Base-by-base conservation (phyloP, 2,113 vertebrate species). In the Castor canadensis region DNA sequence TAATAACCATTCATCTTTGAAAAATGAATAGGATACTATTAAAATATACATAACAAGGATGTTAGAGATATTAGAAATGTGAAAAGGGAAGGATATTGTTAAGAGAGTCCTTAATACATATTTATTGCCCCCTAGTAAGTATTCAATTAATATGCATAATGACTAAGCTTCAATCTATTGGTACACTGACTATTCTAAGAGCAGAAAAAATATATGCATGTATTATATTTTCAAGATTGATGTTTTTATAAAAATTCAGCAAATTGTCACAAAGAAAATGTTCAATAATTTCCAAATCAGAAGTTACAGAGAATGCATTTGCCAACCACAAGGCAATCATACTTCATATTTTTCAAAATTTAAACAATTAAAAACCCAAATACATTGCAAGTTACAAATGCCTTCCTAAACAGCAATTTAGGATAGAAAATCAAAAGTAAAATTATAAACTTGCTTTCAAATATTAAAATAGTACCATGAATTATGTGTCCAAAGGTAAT, bases 331-430 rank as follows among this genome's bases (percentile, higher is more conserved):
- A n/a, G 75, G n/a, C 0, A 73, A 77, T 43, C 11, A 77, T 24
- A 35, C 26, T 8, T 40, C 19, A 20, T 66, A 64, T 30, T 66
- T 77, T 45, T 86, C 9, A 47, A 73, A 38, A 6, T 49, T 45
- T 49, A 77, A 95, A 28, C 54, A 96, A 84, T 40, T 16, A 82
- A 86, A 92, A 73, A 24, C 43, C 30, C n/a, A 81, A 60, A 81
- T 13, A 87, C 16, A 64, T 54, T 76, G 52, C 9, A 75, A 71
- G 24, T 87, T 82, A 71, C 16, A 45, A 87, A 71, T 62, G 22
- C 20, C 24, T 90, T 67, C 38, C 75, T 52, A 76, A 90, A 64
- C 45, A 71, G 26, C 6, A 58, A 22, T 73, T 45, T 62, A 72
- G 17, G 9, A 69, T 9, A 83, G 66, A 76, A 94, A 79, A 38